These are phyloP conservation scores for Andricus grossulariae DNA, from an alignment of 1,140 invertebrate species.

Conservation along the genomic window DNA sequence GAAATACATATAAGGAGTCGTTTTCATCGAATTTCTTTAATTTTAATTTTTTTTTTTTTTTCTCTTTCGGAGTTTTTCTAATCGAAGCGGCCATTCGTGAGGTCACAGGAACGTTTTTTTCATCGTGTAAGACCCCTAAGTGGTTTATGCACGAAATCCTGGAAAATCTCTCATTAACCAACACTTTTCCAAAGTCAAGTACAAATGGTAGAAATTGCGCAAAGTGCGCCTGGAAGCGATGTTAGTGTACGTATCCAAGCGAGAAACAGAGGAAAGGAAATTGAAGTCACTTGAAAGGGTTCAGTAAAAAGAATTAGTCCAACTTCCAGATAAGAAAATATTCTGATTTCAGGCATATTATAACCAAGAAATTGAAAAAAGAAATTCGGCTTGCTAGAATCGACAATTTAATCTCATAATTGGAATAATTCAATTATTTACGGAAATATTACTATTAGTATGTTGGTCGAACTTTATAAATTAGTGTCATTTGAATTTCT, in stretches of 20 bases:
- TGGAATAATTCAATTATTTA: no score
- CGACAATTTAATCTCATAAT: constrained; percentile 1
- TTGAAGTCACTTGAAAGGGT: constrained; percentile 20
- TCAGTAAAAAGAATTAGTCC: constrained; percentile 7
- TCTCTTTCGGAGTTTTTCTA: no score
- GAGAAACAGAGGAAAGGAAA: constrained; percentile 22
- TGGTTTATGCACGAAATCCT: background rate
- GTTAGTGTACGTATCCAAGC: background rate
- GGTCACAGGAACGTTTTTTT: no score
- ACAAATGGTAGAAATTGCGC: constrained; percentile 11
- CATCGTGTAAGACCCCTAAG: background rate
- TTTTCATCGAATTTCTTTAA: no score
- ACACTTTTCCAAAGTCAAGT: constrained; percentile 4
- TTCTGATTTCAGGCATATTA: constrained; percentile 11
- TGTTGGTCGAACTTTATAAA: background rate
- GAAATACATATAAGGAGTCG: no score
- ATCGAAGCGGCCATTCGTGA: no score
- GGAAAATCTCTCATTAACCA: constrained; percentile 20
- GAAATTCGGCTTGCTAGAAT: background rate
- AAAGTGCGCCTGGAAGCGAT: constrained; percentile 11
- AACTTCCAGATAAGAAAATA: constrained; percentile 23
- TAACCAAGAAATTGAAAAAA: constrained; percentile 4
- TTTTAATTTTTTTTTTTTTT: no score
- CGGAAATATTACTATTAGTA: no score
- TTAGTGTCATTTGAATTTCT: background rate